phyloP scores from a whole-genome alignment of 2,888 invertebrate species.

The Chirona hameri region DNA sequence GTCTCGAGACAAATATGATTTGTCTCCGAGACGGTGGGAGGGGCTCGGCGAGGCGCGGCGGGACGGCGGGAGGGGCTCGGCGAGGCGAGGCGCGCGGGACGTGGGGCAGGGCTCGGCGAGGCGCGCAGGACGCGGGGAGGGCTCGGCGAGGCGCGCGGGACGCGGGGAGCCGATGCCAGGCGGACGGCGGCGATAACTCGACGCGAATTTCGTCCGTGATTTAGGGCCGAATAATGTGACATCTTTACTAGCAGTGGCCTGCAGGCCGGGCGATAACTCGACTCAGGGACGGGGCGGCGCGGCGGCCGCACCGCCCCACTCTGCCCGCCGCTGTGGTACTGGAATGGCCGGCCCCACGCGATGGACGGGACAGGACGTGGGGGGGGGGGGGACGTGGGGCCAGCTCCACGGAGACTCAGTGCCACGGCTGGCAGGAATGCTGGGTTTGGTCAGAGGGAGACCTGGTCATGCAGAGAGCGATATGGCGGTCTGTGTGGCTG shows the following conservation, averaged over 20 bases:
- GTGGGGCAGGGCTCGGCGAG: background rate
- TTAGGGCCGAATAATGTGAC: slow-evolving; percentile 24
- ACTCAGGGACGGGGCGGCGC: background rate
- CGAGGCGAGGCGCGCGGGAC: background rate
- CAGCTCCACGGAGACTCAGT: no score
- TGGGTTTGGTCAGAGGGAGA: no score
- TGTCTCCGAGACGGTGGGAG: background rate
- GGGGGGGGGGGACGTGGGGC: no score
- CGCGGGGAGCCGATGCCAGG: background rate
- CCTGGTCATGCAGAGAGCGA: no score
- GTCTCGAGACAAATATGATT: background rate
- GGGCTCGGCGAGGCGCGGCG: no score
- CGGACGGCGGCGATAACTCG: background rate
- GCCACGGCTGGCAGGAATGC: no score
- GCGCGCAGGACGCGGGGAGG: background rate
- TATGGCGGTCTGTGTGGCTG: no score
- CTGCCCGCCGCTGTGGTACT: no score
- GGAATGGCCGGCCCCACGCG: no score
- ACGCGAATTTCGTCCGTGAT: background rate
- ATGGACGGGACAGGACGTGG: no score
- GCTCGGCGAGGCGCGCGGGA: background rate
- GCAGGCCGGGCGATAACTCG: background rate
- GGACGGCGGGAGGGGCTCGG: background rate
- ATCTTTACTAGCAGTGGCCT: slow-evolving; percentile 6
- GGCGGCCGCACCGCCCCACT: background rate